These are phyloP conservation scores for Echinops telfairi DNA, from an alignment of 2,113 vertebrate genomes.

Conservation along the genomic window DNA sequence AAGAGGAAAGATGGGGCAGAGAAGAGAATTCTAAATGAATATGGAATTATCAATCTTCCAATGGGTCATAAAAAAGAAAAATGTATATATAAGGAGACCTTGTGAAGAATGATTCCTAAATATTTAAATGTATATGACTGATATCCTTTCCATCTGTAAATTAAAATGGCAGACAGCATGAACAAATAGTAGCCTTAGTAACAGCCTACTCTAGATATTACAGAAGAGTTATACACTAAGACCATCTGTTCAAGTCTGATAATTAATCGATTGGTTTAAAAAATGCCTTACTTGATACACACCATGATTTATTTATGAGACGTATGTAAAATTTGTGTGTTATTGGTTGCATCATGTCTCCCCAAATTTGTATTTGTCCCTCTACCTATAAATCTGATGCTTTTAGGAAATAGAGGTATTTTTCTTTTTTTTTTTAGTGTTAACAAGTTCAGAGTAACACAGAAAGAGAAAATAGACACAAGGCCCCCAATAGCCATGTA, in stretches of 20 bases:
- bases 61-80: not conserved
- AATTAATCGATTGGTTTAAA: not conserved
- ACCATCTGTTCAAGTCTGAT: not conserved
- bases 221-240: not conserved
- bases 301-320: not conserved
- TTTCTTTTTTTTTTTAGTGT: not conserved
- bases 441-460: not conserved
- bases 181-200: not conserved
- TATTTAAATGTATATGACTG: constrained; percentile 11
- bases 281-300: not conserved
- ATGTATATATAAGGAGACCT: not conserved
- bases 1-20: not conserved
- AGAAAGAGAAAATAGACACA: not conserved
- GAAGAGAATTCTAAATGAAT: not conserved
- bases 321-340: not conserved
- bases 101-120: not conserved
- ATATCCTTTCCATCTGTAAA: constrained; percentile 29
- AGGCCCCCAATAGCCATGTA: not conserved
- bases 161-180: not conserved
- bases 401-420: not conserved
- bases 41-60: constrained; percentile 8
- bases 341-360: not conserved
- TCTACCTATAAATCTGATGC: not conserved
- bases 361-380: not conserved
- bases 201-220: not conserved